A percentile compares a stretch with the other conserved stretches of the same genome.
Conservation (phyloP, 2,113 vertebrate genomes). For the Nibea albiflora region DNA sequence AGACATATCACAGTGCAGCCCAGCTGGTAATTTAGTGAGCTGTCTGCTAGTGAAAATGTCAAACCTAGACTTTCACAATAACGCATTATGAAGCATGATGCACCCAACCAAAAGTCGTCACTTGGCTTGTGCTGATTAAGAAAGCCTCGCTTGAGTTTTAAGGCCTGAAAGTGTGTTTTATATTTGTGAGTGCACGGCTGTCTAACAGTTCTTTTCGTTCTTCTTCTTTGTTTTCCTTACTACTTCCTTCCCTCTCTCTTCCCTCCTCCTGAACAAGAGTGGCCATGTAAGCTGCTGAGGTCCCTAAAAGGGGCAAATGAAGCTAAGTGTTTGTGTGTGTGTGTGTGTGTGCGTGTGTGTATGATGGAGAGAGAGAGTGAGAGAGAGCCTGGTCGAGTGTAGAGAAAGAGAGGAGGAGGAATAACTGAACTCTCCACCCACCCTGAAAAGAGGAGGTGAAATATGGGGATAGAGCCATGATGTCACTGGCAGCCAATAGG, state of each 20-base stretch:
- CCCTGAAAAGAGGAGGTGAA: conserved; percentile 76
- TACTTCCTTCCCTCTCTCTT: conserved; percentile 46
- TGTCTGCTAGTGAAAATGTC: conserved; percentile 43
- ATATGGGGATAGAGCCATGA: conserved; percentile 81
- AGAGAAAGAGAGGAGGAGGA: conserved; percentile 36
- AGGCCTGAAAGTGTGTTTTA: conserved; percentile 13
- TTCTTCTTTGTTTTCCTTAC: conserved; percentile 43
- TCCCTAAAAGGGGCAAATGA: conserved; percentile 74
- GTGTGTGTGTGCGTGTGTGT: neutral
- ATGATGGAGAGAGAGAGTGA: conserved; percentile 14
- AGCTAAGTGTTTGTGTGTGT: conserved; percentile 36
- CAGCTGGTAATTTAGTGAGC: conserved; percentile 51
- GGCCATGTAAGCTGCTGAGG: conserved; percentile 64
- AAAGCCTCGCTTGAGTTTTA: neutral
- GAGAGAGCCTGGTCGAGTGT: conserved; percentile 18
- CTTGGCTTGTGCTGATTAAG: conserved; percentile 30
- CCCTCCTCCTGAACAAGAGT: conserved; percentile 45
- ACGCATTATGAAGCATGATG: conserved; percentile 17
- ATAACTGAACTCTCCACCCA: conserved; percentile 61
- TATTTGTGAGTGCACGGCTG: neutral
- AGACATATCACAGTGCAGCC: conserved; percentile 34
- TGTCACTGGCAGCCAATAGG: conserved; percentile 84
- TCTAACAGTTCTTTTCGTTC: conserved; percentile 24
- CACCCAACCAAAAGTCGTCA: conserved; percentile 12
- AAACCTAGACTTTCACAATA: conserved; percentile 43